These are phyloP conservation scores for Xerus inauris DNA, from an alignment of 2,113 vertebrate genomes.

Conservation along the genomic window DNA sequence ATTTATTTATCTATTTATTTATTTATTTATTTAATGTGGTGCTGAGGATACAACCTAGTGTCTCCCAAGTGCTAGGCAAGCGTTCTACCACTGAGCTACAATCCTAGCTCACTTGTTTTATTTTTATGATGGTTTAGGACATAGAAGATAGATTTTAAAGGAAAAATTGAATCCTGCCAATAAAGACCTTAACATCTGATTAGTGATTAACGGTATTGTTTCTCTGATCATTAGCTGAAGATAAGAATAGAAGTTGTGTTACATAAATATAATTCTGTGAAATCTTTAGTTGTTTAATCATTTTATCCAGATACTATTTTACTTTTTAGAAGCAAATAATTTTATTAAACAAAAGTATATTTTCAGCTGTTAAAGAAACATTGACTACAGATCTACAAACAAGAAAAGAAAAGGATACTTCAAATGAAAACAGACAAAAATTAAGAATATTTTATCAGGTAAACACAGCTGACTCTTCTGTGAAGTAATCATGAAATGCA, in stretches of 20 bases:
- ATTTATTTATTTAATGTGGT: no score
- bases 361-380: conserved; percentile 96
- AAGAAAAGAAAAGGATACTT: conserved; percentile 93
- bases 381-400: conserved; percentile 93
- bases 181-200: conserved; percentile 6
- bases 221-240: neutral
- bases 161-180: neutral
- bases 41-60: no score
- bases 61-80: no score
- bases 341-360: conserved; percentile 63
- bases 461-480: conserved; percentile 52
- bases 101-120: neutral
- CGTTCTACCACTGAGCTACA: no score
- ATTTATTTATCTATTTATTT: neutral
- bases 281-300: conserved; percentile 1
- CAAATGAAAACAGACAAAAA: conserved; percentile 95
- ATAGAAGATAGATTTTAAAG: neutral
- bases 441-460: conserved; percentile 99
- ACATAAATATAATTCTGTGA: conserved; percentile 37
- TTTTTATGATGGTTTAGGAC: conserved; percentile 36
- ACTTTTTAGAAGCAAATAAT: conserved; percentile 49
- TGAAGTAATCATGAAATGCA: neutral
- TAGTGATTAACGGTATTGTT: conserved; percentile 23
- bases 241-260: conserved; percentile 23
- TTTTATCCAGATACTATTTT: conserved; percentile 36